Evolutionary conservation across 2,888 invertebrate species (phyloP), one percentile per base, ranked within the genome.

Genomic region (Hirtodrosophila alboralis): DNA sequence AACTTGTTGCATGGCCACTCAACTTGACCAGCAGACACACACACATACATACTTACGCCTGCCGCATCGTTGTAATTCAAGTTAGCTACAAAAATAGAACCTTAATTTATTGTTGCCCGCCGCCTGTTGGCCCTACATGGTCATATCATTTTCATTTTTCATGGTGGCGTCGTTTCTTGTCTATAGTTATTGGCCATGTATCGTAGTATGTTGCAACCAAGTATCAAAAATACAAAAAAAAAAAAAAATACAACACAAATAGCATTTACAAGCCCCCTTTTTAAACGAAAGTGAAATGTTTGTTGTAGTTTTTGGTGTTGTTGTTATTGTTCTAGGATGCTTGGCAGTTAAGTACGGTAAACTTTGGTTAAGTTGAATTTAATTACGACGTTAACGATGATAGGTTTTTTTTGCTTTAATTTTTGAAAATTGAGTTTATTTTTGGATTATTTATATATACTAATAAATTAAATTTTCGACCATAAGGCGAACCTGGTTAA

Each of bases 81-180:
- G 85, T 65, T 81, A 77, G 75, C 81, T 86, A 69, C 85, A 81
- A 81, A 81, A 81, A 81, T 81, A 81, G 81, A 84, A 81, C 78
- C 83, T 81, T 86, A 84, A 81, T 81, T 81, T 81, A 81, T 81
- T 77, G 75, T 86, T 74, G 63, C 80, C 80, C 58, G 37, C 79
- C 62, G 60, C 56, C 59, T 43, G 56, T 30, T 66, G 81, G 54
- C 85, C 85, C 65, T 86, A 81, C 75, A 84, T 86, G 80, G 80
- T 21, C 62, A 68, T 77, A 84, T 84, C 78, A 77, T 80, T 80
- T 86, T 77, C 77, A 86, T 84, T 84, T 80, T 80, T 80, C 62
- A 70, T 61, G 68, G 56, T 52, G 38, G 47, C 61, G 49, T 53
- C 67, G 21, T 8, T 37, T n/a, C 40, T 49, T 70, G 54, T 57